Evolutionary conservation across 2,888 invertebrate genomes (phyloP).

Genomic region (Agrochola macilenta): DNA sequence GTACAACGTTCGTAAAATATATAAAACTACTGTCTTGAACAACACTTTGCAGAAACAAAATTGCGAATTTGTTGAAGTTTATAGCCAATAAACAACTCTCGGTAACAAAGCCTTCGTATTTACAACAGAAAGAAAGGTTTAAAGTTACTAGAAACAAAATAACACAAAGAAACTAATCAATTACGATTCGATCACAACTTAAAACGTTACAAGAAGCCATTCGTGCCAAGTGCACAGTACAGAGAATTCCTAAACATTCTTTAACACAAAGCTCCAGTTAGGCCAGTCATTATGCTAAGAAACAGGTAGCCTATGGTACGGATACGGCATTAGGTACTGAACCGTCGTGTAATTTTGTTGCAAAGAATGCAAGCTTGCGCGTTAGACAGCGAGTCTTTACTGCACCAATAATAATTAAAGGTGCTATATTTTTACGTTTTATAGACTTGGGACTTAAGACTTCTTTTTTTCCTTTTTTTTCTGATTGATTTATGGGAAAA

Average conservation of each 20-base stretch:
- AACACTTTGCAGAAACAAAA: slow-evolving; percentile 10
- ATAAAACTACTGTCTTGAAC: slow-evolving; percentile 4
- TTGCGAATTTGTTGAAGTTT: slow-evolving; percentile 26
- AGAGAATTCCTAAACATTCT: slow-evolving; percentile 72
- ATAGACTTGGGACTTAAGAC: slow-evolving; percentile 17
- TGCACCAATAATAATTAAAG: slow-evolving; percentile 59
- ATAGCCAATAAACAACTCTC: slow-evolving; percentile 31
- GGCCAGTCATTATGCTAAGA: slow-evolving; percentile 81
- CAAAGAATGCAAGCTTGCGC: slow-evolving; percentile 56
- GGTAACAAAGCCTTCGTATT: slow-evolving; percentile 30
- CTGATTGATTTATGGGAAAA: slow-evolving; percentile 24
- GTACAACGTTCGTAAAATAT: slow-evolving; percentile 13
- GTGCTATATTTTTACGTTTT: slow-evolving; percentile 55
- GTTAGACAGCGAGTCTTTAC: slow-evolving; percentile 51
- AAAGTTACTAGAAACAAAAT: slow-evolving; percentile 41
- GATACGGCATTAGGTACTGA: slow-evolving; percentile 54
- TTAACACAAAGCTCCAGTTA: slow-evolving; percentile 80
- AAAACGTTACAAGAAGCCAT: slow-evolving; percentile 57
- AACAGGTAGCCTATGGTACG: slow-evolving; percentile 78
- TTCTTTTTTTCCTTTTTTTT: slow-evolving; percentile 8
- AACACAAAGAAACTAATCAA: slow-evolving; percentile 50
- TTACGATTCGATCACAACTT: slow-evolving; percentile 60
- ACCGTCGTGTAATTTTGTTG: slow-evolving; percentile 62
- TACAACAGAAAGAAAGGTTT: slow-evolving; percentile 50
- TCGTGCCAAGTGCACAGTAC: slow-evolving; percentile 41